Evolutionary conservation across 1,140 invertebrate genomes (phyloP), one percentile per base, ranked within the genome.

Genomic region (Aphidius gifuensis): DNA sequence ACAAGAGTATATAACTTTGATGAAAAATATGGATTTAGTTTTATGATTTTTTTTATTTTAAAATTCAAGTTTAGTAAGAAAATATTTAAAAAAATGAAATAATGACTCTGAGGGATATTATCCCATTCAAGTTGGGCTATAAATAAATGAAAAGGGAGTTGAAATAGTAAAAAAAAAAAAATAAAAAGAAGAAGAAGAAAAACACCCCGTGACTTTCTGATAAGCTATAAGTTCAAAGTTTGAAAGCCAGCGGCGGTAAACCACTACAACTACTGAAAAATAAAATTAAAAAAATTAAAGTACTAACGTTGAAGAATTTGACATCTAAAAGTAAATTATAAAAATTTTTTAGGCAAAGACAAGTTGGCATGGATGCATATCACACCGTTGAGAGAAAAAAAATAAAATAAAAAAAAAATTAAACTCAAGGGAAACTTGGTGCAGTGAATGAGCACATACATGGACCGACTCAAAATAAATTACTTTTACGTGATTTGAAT

Each of bases 401-500:
- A 47, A 48, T 21, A 48, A 54, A 55, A n/a, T 21, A n/a, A n/a
- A n/a, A n/a, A n/a, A 51, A 60, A 56, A 62, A 50, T 5, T 61
- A 66, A 68, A 63, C 61, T 67, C 60, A 21, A 39, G 58, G 54
- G 61, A 65, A 65, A 64, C 58, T 64, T 57, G 48, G 16, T 58
- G 39, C 16, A 39, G 40, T 44, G 65, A 64, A 40, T 44, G 65
- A 64, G 69, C 65, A 67, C 69, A 70, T 71, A 72, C 70, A 68
- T 32, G 23, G 23, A 32, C 23, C 69, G 69, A 61, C 61, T 59
- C 69, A 71, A 73, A 32, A 73, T 72, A 73, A 73, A 73, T 73
- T 73, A 56, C 58, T 63, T 60, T 47, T 72, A 71, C 72, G 72
- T 73, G 72, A 66, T 51, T 43, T 58, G 72, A 71, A 73, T 71